phyloP scores from a whole-genome alignment of 2,888 invertebrate genomes.

The Chromoteleia sp. region DNA sequence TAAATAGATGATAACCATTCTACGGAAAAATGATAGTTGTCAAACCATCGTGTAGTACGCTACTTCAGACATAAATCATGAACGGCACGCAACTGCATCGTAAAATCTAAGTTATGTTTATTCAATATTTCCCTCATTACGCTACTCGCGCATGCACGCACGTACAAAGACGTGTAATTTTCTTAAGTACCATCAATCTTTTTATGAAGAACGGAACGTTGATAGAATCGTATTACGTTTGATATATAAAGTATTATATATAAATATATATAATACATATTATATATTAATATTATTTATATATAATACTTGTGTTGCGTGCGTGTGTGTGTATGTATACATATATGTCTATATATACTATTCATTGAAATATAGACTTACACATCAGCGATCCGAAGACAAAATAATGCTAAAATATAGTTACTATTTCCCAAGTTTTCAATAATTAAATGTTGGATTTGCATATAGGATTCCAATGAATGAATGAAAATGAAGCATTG shows the following conservation, averaged over 20 bases:
- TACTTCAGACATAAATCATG: constrained; percentile 42
- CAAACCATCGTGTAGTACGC: constrained; percentile 38
- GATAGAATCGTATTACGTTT: constrained; percentile 57
- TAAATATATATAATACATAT: not conserved
- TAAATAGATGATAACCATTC: constrained; percentile 35
- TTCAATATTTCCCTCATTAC: constrained; percentile 68
- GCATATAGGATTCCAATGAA: not conserved
- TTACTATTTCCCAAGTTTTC: constrained; percentile 8
- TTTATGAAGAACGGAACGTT: constrained; percentile 51
- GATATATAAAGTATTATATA: constrained; percentile 33
- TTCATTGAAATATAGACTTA: constrained; percentile 7
- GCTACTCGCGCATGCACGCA: constrained; percentile 59
- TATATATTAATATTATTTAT: not conserved
- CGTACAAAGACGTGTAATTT: constrained; percentile 61
- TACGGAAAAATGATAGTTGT: constrained; percentile 47
- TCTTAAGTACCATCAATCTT: constrained; percentile 60
- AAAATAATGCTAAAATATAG: constrained; percentile 14
- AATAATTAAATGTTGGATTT: constrained; percentile 3
- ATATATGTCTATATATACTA: too few relatives aligned
- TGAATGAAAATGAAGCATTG: not conserved
- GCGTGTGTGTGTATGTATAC: too few relatives aligned
- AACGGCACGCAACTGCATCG: constrained; percentile 56
- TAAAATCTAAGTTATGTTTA: constrained; percentile 66
- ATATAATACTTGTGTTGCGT: too few relatives aligned
- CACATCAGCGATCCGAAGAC: constrained; percentile 2